A percentile compares a stretch with the other conserved stretches of the same genome.
These are phyloP conservation scores for Apamea sordens DNA, from an alignment of 2,888 invertebrate species.

Conservation along the genomic window DNA sequence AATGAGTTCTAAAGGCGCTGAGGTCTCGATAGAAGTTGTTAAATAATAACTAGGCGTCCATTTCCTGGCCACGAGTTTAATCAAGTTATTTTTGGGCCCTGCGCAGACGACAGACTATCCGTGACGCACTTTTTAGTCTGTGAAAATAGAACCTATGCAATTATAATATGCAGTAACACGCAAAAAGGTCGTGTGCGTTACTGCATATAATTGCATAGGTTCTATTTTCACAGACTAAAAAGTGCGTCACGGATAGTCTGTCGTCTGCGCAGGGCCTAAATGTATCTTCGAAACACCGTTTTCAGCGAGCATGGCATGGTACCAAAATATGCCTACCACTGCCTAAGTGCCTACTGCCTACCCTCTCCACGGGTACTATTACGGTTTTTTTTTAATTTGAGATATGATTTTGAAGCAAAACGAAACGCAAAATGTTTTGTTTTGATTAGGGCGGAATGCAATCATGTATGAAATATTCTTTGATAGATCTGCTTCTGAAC, in stretches of 20 bases:
- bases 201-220: too few species aligned
- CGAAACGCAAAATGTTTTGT: conserved; percentile 8
- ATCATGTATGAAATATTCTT: neutral
- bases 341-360: conserved; percentile 4
- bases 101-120: too few species aligned
- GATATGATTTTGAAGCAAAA: neutral
- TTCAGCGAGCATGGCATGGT: neutral
- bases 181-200: too few species aligned
- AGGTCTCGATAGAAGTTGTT: neutral
- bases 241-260: too few species aligned
- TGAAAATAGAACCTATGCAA: too few species aligned
- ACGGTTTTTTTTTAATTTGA: neutral
- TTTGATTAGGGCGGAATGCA: neutral
- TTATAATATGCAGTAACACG: too few species aligned
- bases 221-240: too few species aligned
- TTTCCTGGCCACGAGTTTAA: neutral
- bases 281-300: neutral
- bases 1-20: neutral
- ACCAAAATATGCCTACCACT: neutral
- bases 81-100: neutral
- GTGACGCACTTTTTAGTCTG: too few species aligned
- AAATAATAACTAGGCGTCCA: neutral
- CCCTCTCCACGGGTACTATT: neutral
- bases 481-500: too few species aligned
- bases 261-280: too few species aligned